Percentiles rank a stretch among this genome's conserved stretches.
Evolutionary conservation across 2,888 invertebrate genomes (phyloP).

Genomic region (Eurois occulta): DNA sequence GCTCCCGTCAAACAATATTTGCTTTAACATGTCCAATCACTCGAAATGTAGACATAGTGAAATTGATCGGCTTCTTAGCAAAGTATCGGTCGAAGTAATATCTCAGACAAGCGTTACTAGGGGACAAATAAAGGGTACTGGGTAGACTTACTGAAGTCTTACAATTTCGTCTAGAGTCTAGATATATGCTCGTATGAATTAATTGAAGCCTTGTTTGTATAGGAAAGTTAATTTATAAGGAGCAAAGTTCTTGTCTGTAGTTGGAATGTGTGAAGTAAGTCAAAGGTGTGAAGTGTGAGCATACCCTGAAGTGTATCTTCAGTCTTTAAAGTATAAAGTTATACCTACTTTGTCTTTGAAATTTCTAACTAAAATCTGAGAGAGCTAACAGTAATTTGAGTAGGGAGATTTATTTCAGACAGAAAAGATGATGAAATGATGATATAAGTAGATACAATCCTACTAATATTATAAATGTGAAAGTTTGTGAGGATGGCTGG

Average conservation of each 20-base stretch:
- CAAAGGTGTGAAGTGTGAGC: conserved; percentile 2
- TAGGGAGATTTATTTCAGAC: background rate
- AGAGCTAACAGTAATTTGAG: background rate
- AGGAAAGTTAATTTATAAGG: conserved; percentile 26
- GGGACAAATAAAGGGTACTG: conserved; percentile 9
- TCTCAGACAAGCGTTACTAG: background rate
- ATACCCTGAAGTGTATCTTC: conserved; percentile 2
- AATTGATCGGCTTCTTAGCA: conserved; percentile 40
- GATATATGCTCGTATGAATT: conserved; percentile 11
- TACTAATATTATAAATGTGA: no score
- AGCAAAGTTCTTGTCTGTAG: conserved; percentile 16
- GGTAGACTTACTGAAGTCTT: conserved; percentile 11
- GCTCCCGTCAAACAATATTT: conserved; percentile 18
- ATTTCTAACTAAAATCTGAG: background rate
- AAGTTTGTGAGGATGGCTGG: no score
- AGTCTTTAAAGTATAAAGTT: background rate
- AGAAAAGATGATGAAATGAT: background rate
- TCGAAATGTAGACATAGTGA: conserved; percentile 43
- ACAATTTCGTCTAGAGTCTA: conserved; percentile 4
- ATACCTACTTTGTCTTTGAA: background rate
- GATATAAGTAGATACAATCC: no score
- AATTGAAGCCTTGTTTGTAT: conserved; percentile 22
- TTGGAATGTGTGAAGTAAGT: background rate
- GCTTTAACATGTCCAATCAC: conserved; percentile 28
- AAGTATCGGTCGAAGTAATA: conserved; percentile 46